Base-by-base conservation (phyloP, 1,140 invertebrate species). In the Diorhabda carinulata region DNA sequence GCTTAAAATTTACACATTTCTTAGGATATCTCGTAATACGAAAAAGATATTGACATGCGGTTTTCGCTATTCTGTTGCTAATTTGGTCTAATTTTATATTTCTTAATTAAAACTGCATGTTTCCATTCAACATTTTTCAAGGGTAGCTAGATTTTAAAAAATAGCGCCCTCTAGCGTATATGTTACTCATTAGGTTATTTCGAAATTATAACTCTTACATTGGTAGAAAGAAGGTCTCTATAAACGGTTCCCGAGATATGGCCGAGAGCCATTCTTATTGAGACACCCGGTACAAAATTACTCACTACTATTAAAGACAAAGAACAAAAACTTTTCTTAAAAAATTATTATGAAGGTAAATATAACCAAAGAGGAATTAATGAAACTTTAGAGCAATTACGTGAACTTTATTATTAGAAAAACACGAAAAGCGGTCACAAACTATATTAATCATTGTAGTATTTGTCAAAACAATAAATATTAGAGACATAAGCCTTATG, bases 381-480 rank as follows among this genome's bases (percentile, higher is more conserved):
- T 9, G 66, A 71, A 61, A 68, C 63, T 7, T 52, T 64, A n/a
- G 65, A 70, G 25, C 41, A 67, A 67, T 10, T 70, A 60, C 64
- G 64, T 68, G 5, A 43, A 56, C 64, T 63, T 56, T 70, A 69
- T 59, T 69, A 67, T 70, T 70, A 25, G 52, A 58, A 44, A 42
- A 40, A 58, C 8, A 63, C 67, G 43, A 72, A 67, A 67, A 64
- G 0, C 43, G 8, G 57, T 73, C 10, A 64, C 69, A 47, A 57
- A 71, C 9, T 71, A 58, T 57, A 73, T 73, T 40, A 73, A 65
- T 65, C 2, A 25, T 25, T 25, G 45, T 62, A 7, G 52, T 56
- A n/a, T 56, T 56, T 56, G 52, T n/a, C 52, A 56, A 56, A 56
- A 56, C 6, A 56, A 6, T 6, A 56, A 56, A n/a, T 56, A 56